phyloP scores from a whole-genome alignment of 1,140 invertebrate genomes.

The Telenomus remus region DNA sequence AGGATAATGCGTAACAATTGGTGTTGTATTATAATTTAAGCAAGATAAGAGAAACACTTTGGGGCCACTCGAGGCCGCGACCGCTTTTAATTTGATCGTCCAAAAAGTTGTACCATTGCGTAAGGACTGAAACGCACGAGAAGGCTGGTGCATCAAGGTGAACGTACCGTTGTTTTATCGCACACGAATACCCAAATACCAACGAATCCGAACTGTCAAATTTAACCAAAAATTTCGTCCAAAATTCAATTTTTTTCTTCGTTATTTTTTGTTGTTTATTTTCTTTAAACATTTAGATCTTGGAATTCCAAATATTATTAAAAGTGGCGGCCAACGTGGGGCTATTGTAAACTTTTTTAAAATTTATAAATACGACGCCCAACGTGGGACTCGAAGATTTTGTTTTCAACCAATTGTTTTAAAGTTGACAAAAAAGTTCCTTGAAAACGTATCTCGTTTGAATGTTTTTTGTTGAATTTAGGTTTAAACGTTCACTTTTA shows the following conservation, averaged over 20 bases:
- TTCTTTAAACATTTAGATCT: no score
- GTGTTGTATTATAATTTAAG: constrained; percentile 38
- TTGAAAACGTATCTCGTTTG: no score
- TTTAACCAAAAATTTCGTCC: no score
- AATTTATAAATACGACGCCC: no score
- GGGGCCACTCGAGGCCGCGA: constrained; percentile 22
- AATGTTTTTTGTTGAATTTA: no score
- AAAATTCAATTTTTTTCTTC: no score
- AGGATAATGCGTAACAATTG: constrained; percentile 32
- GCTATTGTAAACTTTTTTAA: no score
- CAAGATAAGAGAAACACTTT: constrained; percentile 38
- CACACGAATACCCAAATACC: constrained; percentile 28
- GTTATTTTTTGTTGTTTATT: constrained; percentile 24
- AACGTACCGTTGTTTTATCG: constrained; percentile 20
- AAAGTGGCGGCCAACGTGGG: no score
- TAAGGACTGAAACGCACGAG: background rate
- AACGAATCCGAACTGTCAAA: constrained; percentile 22
- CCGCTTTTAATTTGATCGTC: constrained; percentile 39
- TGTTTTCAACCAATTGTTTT: no score
- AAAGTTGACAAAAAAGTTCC: no score
- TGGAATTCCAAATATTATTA: no score
- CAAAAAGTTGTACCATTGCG: constrained; percentile 4
- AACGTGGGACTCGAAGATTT: no score
- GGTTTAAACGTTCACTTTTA: background rate
- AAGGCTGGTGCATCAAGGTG: constrained; percentile 50